Conservation (phyloP, 2,888 invertebrate genomes). For the Dione juno region DNA sequence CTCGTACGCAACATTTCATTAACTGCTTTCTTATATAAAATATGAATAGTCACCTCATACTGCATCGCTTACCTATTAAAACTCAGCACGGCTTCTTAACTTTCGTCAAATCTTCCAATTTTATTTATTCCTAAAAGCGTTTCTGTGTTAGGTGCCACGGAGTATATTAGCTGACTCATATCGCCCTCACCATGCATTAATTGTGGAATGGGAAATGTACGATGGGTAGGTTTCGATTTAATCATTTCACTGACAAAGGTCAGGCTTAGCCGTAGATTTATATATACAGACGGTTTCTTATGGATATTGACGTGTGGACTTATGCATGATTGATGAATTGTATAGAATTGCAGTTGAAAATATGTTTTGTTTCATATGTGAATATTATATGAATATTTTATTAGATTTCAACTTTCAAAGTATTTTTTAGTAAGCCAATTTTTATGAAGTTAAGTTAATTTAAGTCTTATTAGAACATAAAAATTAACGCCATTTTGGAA, state of each 20-base stretch:
- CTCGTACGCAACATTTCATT: neutral
- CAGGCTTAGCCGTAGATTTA: neutral
- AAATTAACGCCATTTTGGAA: no score
- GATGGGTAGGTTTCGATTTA: neutral
- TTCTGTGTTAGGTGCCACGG: conserved; percentile 23
- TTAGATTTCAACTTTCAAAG: neutral
- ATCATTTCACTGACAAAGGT: neutral
- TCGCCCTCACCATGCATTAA: conserved; percentile 27
- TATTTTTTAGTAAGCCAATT: no score
- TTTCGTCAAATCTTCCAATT: conserved; percentile 15
- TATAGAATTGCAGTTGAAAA: neutral
- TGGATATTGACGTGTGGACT: neutral
- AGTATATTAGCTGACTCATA: conserved; percentile 21
- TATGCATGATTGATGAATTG: neutral
- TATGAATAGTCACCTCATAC: neutral
- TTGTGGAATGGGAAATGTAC: conserved; percentile 22
- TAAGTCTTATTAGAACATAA: no score
- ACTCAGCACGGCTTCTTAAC: neutral
- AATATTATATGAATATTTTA: neutral
- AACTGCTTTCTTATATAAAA: neutral
- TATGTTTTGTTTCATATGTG: neutral
- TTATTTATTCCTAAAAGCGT: conserved; percentile 31
- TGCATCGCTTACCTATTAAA: neutral
- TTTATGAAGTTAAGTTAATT: no score
- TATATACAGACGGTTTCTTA: neutral